These are phyloP conservation scores for Microtus montanus DNA, from an alignment of 2,113 vertebrate species.

Conservation along the genomic window DNA sequence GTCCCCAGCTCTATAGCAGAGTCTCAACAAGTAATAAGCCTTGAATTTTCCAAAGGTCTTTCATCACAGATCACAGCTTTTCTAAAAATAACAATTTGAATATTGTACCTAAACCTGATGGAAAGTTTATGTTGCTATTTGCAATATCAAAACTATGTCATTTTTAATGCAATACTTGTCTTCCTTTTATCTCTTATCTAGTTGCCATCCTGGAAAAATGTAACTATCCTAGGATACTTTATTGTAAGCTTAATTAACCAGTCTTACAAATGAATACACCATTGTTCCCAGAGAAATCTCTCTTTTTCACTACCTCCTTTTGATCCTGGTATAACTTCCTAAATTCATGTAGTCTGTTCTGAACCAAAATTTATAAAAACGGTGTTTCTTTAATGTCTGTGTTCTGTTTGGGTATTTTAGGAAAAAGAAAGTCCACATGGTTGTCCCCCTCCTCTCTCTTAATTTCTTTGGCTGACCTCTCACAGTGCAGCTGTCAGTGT, in stretches of 20 bases:
- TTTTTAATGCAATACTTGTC: neutral
- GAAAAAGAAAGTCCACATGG: constrained; percentile 29
- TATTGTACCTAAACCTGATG: neutral
- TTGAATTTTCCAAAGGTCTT: constrained; percentile 19
- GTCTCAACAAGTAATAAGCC: constrained; percentile 41
- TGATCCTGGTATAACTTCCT: constrained; percentile 29
- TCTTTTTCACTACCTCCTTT: neutral
- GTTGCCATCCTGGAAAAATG: neutral
- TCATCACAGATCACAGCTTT: neutral
- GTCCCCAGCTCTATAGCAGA: neutral
- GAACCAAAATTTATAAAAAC: constrained; percentile 61
- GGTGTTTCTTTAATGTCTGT: constrained; percentile 35
- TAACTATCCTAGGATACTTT: neutral
- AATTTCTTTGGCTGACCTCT: constrained; percentile 76
- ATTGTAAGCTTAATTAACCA: neutral
- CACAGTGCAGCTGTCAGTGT: constrained; percentile 77
- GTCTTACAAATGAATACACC: neutral
- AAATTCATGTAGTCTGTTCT: constrained; percentile 28
- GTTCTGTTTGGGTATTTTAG: constrained; percentile 62
- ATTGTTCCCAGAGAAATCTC: neutral
- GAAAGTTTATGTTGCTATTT: constrained; percentile 41
- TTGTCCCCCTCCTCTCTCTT: constrained; percentile 15
- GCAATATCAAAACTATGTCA: constrained; percentile 8
- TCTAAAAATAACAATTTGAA: neutral
- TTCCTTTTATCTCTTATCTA: neutral